Evolutionary conservation across 1,140 invertebrate species (phyloP).

Genomic region (Drosophila arawakana): DNA sequence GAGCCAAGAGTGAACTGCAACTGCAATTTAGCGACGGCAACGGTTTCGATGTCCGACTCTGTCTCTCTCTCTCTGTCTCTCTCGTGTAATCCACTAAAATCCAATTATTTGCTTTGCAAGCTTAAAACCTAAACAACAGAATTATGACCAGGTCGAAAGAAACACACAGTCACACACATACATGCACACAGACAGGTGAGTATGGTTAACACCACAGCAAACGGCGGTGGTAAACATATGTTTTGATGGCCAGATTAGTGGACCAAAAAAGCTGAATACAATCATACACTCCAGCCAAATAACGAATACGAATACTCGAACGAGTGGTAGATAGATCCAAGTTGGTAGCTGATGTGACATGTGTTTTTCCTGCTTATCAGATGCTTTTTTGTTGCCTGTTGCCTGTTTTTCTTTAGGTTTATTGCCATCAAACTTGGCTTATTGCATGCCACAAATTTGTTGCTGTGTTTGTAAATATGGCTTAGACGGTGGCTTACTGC

Average conservation of each 20-base stretch:
- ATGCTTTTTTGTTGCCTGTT: conserved; percentile 1
- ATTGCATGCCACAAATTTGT: conserved; percentile 36
- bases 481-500: conserved; percentile 19
- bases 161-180: conserved; percentile 1
- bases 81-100: conserved; percentile 50
- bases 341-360: conserved; percentile 38
- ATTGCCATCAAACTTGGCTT: conserved; percentile 36
- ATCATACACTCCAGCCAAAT: conserved; percentile 19
- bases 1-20: conserved; percentile 26
- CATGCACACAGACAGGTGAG: not conserved
- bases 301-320: conserved; percentile 2
- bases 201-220: conserved; percentile 31
- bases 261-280: conserved; percentile 36
- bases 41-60: not conserved
- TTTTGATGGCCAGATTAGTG: conserved; percentile 64
- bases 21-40: conserved; percentile 17
- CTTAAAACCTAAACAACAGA: conserved; percentile 62
- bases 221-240: conserved; percentile 58
- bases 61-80: not conserved
- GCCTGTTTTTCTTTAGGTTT: conserved; percentile 19
- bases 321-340: conserved; percentile 11
- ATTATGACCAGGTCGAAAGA: conserved; percentile 55
- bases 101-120: conserved; percentile 60
- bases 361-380: conserved; percentile 45
- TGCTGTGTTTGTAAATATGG: conserved; percentile 13